A percentile compares a stretch with the other conserved stretches of the same genome.
Evolutionary conservation across 2,888 invertebrate species (phyloP).

Genomic region (Elysia crispata): DNA sequence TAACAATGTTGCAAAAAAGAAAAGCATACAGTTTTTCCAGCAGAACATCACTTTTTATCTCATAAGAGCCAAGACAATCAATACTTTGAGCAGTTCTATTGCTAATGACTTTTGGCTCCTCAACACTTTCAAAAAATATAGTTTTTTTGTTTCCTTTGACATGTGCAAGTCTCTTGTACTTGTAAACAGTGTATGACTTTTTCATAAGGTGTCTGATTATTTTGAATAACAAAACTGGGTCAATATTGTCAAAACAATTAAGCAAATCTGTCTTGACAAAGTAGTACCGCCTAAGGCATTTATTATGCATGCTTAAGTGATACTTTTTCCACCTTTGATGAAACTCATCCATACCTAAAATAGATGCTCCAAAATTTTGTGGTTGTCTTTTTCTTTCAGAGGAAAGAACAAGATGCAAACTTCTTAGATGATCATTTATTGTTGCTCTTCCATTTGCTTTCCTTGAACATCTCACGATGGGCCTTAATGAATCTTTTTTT

Average conservation of each 20-base stretch:
- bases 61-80: background rate
- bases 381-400: constrained; percentile 53
- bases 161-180: background rate
- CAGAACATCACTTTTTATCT: no score
- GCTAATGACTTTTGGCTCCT: background rate
- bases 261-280: constrained; percentile 73
- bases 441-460: constrained; percentile 45
- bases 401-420: constrained; percentile 59
- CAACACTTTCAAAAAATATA: background rate
- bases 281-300: constrained; percentile 53
- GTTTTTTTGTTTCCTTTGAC: background rate
- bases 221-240: constrained; percentile 60
- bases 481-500: constrained; percentile 65
- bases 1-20: constrained; percentile 16
- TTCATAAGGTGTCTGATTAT: constrained; percentile 59
- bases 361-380: no score
- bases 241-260: constrained; percentile 70
- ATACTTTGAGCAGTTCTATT: background rate
- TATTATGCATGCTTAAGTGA: no score
- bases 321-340: no score
- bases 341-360: no score
- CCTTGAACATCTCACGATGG: constrained; percentile 69
- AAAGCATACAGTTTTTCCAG: no score
- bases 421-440: constrained; percentile 64
- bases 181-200: constrained; percentile 47